phyloP scores from a whole-genome alignment of 1,140 invertebrate genomes.

The Phymorhynchus buccinoides region DNA sequence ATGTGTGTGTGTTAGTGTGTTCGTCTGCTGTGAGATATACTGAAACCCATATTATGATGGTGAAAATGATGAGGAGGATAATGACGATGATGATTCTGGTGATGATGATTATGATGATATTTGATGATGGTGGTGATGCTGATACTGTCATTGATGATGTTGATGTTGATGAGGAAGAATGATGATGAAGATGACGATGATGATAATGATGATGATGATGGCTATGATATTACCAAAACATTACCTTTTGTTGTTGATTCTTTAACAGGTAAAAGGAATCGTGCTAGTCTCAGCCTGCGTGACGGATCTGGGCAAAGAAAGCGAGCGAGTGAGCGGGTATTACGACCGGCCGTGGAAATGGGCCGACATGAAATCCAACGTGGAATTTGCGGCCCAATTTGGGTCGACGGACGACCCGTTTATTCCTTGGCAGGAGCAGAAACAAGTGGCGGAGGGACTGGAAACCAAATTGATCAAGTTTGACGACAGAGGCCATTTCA shows the following conservation, averaged over 20 bases:
- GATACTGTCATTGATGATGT: no score
- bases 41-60: no score
- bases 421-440: constrained; percentile 65
- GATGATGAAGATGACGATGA: no score
- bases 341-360: constrained; percentile 69
- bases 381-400: constrained; percentile 64
- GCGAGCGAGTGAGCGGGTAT: constrained; percentile 66
- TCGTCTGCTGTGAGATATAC: not conserved
- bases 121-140: no score
- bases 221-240: no score
- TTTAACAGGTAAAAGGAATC: constrained; percentile 60
- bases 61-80: no score
- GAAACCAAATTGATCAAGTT: constrained; percentile 59
- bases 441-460: constrained; percentile 58
- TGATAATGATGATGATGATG: no score
- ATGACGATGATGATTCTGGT: no score
- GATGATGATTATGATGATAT: no score
- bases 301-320: constrained; percentile 64
- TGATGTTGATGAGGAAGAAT: no score
- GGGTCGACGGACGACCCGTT: constrained; percentile 69
- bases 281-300: constrained; percentile 67
- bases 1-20: constrained; percentile 11
- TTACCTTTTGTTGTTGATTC: not conserved
- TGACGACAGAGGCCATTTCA: constrained; percentile 66
- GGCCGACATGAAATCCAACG: constrained; percentile 60